phyloP scores from a whole-genome alignment of 2,888 invertebrate genomes.

The Elmis aenea region DNA sequence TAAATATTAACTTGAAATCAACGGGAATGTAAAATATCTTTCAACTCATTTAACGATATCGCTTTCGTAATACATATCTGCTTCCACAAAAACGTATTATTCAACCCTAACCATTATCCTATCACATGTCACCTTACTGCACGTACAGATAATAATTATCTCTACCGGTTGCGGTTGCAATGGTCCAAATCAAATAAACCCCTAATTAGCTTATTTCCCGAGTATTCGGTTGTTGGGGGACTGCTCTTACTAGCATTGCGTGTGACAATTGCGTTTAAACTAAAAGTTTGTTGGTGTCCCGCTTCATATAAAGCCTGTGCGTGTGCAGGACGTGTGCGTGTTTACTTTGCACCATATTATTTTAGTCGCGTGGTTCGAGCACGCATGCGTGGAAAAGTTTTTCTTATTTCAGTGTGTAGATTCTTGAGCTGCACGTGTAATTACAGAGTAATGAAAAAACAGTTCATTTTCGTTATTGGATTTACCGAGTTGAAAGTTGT shows the following conservation, averaged over 20 bases:
- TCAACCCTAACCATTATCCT: constrained; percentile 3
- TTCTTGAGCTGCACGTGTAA: too few species aligned
- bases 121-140: constrained; percentile 14
- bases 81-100: constrained; percentile 6
- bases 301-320: constrained; percentile 24
- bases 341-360: constrained; percentile 13
- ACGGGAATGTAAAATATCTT: constrained; percentile 10
- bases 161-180: constrained; percentile 15
- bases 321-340: constrained; percentile 24
- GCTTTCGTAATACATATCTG: neutral
- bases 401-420: too few species aligned
- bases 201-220: constrained; percentile 8
- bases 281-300: constrained; percentile 25
- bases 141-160: constrained; percentile 21
- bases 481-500: too few species aligned
- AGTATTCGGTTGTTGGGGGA: constrained; percentile 16
- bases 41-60: too few species aligned
- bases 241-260: constrained; percentile 20
- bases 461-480: too few species aligned
- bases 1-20: constrained; percentile 1
- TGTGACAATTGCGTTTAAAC: constrained; percentile 26
- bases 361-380: constrained; percentile 20
- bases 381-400: constrained; percentile 18
- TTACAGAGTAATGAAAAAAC: too few species aligned
- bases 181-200: constrained; percentile 10